Evolutionary conservation across 2,797 vertebrate species (phyloP).

Genomic region (Acomys russatus): DNA sequence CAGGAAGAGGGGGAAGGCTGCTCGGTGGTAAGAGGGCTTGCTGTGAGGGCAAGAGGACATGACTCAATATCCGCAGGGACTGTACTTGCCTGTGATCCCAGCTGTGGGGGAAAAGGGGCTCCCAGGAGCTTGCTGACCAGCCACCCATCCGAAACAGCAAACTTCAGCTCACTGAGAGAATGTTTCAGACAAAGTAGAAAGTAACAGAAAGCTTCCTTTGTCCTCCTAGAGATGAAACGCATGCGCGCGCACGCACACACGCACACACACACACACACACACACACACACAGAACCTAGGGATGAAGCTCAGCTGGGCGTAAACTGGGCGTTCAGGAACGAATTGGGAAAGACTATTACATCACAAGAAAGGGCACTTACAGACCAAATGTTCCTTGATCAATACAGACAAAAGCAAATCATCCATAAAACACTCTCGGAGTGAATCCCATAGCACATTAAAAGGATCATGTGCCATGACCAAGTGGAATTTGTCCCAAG

Average conservation of each 20-base stretch:
- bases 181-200: neutral
- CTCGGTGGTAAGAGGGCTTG: neutral
- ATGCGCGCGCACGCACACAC: accelerated
- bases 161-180: neutral
- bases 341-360: neutral
- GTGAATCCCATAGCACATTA: neutral
- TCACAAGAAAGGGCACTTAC: neutral
- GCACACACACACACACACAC: neutral
- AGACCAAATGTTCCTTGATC: neutral
- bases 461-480: neutral
- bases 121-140: neutral
- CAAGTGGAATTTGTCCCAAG: neutral
- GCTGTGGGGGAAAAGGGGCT: neutral
- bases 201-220: neutral
- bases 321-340: neutral
- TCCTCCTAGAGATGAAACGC: neutral
- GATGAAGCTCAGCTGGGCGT: neutral
- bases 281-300: neutral
- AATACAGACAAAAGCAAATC: neutral
- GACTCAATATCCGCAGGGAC: neutral
- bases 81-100: neutral
- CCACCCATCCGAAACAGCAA: neutral
- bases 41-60: neutral
- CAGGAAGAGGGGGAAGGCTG: neutral
- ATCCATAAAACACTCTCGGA: neutral